These are phyloP conservation scores for Carettochelys insculpta DNA, from an alignment of 2,113 vertebrate species.

Conservation along the genomic window DNA sequence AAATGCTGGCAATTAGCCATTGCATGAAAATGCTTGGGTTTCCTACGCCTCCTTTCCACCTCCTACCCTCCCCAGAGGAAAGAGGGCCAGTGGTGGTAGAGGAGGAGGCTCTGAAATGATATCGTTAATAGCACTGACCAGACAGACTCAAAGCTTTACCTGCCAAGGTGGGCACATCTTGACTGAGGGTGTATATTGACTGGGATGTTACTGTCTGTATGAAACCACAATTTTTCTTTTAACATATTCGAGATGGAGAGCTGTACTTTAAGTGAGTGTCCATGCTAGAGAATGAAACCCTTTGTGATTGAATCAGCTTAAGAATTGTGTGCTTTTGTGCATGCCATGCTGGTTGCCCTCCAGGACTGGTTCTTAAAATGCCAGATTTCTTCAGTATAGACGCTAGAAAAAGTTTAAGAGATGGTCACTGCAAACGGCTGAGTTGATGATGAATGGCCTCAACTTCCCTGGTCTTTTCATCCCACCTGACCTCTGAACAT, in stretches of 20 bases:
- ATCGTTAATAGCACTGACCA: neutral
- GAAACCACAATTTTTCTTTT: slow-evolving; percentile 8
- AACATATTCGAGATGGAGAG: neutral
- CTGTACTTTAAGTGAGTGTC: neutral
- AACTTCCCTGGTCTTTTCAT: neutral
- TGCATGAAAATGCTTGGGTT: slow-evolving; percentile 37
- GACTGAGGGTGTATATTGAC: neutral
- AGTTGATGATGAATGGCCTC: neutral
- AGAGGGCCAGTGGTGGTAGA: neutral
- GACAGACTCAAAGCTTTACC: slow-evolving; percentile 1
- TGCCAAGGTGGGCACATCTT: neutral
- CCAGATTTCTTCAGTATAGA: neutral
- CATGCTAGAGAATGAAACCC: neutral
- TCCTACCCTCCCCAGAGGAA: neutral
- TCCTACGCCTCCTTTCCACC: slow-evolving; percentile 12
- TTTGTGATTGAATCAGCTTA: neutral
- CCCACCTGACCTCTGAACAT: neutral
- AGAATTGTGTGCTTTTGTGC: neutral
- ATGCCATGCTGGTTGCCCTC: neutral
- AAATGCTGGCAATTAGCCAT: slow-evolving; percentile 39
- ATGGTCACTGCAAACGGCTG: neutral
- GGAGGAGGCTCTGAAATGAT: slow-evolving; percentile 28
- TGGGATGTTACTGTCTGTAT: neutral
- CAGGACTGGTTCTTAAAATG: neutral
- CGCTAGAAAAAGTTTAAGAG: neutral